A percentile compares a stretch with the other conserved stretches of the same genome.
phyloP scores from a whole-genome alignment of 2,888 invertebrate species.

The Gibbula magus region DNA sequence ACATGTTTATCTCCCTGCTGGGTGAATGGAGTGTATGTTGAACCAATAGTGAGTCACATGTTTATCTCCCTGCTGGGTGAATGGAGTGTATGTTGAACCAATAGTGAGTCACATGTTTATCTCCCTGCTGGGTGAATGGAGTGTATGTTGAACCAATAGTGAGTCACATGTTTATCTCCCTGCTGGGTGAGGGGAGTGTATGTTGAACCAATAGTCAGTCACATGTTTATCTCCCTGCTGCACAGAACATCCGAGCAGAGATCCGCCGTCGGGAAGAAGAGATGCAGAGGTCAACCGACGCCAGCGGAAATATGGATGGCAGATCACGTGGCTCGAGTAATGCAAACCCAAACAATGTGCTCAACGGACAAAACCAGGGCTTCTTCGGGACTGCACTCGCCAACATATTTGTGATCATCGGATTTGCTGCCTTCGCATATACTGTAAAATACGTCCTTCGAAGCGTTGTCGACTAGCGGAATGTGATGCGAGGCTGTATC shows the following conservation, averaged over 20 bases:
- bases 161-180: no score
- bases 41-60: no score
- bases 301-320: slow-evolving; percentile 31
- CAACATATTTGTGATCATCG: slow-evolving; percentile 90
- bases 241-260: slow-evolving; percentile 77
- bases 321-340: neutral
- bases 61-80: no score
- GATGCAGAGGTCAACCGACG: slow-evolving; percentile 70
- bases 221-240: no score
- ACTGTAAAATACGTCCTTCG: slow-evolving; percentile 89
- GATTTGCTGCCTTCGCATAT: slow-evolving; percentile 93
- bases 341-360: slow-evolving; percentile 21
- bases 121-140: no score
- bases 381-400: slow-evolving; percentile 81
- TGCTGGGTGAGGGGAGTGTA: no score
- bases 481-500: neutral
- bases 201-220: no score
- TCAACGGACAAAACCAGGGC: slow-evolving; percentile 47
- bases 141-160: no score
- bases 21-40: no score
- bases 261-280: slow-evolving; percentile 77
- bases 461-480: slow-evolving; percentile 63
- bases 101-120: no score
- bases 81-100: no score
- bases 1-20: no score